A percentile compares a stretch with the other conserved stretches of the same genome.
Conservation (phyloP, 2,113 vertebrate species). For the Lonchura striata region DNA sequence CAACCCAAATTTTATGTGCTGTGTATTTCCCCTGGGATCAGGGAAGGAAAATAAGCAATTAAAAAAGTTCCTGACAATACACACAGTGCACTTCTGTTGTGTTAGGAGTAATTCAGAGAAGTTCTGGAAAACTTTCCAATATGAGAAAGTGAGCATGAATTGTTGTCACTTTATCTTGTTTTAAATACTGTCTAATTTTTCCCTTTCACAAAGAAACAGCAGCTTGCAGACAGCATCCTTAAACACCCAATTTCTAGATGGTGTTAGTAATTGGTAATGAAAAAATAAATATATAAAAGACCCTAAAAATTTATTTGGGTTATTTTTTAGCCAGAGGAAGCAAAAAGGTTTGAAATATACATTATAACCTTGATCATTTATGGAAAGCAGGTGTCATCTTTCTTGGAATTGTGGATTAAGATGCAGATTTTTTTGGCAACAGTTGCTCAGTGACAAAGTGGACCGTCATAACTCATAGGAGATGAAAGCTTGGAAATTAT, state of each 20-base stretch:
- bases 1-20: background rate
- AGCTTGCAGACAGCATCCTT: background rate
- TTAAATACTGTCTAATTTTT: background rate
- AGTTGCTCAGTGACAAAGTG: background rate
- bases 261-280: background rate
- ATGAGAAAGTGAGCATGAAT: background rate
- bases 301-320: background rate
- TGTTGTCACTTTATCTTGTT: background rate
- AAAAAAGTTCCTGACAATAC: background rate
- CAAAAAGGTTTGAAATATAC: background rate
- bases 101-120: background rate
- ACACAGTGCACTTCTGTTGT: background rate
- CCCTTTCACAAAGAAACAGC: background rate
- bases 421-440: constrained; percentile 42
- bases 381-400: constrained; percentile 20
- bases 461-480: background rate
- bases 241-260: background rate
- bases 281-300: background rate
- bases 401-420: constrained; percentile 37
- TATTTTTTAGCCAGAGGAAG: background rate
- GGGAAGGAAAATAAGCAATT: background rate
- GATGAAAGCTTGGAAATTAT: background rate
- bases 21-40: background rate
- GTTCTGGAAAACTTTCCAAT: background rate
- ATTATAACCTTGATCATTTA: background rate